These are phyloP conservation scores for Crotalus tigris DNA, from an alignment of 2,113 vertebrate species.

Conservation along the genomic window DNA sequence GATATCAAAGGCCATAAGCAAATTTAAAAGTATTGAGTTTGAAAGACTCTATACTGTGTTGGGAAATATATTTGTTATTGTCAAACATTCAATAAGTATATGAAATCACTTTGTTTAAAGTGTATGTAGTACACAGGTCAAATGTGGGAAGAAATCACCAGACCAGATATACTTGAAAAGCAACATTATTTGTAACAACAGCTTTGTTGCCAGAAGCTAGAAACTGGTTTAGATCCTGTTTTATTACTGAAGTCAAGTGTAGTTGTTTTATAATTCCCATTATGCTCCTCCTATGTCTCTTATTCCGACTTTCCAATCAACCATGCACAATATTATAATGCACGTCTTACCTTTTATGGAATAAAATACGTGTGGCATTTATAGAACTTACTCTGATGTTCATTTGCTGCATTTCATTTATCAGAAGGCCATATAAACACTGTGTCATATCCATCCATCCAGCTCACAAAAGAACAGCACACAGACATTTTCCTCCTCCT, in stretches of 20 bases:
- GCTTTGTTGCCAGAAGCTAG: slow-evolving; percentile 40
- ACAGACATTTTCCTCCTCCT: neutral
- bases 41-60: slow-evolving; percentile 46
- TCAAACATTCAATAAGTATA: slow-evolving; percentile 57
- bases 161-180: slow-evolving; percentile 49
- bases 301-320: slow-evolving; percentile 20
- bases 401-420: slow-evolving; percentile 13
- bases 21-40: slow-evolving; percentile 51
- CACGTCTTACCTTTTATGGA: slow-evolving; percentile 32
- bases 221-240: slow-evolving; percentile 41
- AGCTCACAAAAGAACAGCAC: neutral
- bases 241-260: slow-evolving; percentile 36
- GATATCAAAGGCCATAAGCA: slow-evolving; percentile 41
- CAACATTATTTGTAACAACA: slow-evolving; percentile 54
- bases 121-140: slow-evolving; percentile 44
- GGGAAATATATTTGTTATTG: slow-evolving; percentile 42
- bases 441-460: neutral
- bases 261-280: slow-evolving; percentile 29
- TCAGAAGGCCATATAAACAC: neutral
- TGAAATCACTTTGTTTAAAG: slow-evolving; percentile 53
- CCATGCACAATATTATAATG: slow-evolving; percentile 40
- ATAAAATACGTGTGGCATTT: neutral
- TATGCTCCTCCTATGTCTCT: slow-evolving; percentile 28
- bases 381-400: neutral
- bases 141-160: slow-evolving; percentile 52